phyloP scores from a whole-genome alignment of 92 coral and sea anemone species.

The Epizoanthus fatuus region DNA sequence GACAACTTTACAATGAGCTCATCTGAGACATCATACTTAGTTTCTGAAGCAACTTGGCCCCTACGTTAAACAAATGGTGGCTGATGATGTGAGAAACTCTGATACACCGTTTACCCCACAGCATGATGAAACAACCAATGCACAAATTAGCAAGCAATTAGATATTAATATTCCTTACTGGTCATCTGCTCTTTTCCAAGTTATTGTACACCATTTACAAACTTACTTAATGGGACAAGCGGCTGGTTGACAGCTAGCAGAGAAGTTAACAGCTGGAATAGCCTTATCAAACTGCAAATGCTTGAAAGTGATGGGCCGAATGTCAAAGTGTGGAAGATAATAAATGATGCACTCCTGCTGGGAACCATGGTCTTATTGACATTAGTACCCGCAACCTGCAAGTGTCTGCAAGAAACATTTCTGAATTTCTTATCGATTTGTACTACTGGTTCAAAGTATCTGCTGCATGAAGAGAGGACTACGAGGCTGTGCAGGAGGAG shows the following conservation, averaged over 20 bases:
- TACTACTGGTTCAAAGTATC: no score
- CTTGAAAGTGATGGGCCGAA: conserved; percentile 65
- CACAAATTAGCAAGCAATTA: conserved; percentile 64
- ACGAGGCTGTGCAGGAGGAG: no score
- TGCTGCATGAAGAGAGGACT: no score
- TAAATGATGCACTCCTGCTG: conserved; percentile 48
- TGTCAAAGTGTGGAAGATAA: conserved; percentile 54
- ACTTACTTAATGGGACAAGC: conserved; percentile 68
- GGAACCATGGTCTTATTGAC: conserved; percentile 60
- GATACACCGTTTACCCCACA: conserved; percentile 54
- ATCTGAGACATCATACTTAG: conserved; percentile 64
- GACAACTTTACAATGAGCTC: conserved; percentile 64
- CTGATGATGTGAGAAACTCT: conserved; percentile 55
- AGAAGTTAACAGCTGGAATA: conserved; percentile 53
- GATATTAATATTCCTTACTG: conserved; percentile 66
- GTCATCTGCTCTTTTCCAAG: conserved; percentile 64
- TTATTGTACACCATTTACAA: conserved; percentile 69
- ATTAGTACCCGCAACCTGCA: conserved; percentile 57
- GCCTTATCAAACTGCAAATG: conserved; percentile 53
- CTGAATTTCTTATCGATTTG: no score
- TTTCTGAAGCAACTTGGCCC: conserved; percentile 71
- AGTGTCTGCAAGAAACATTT: no score
- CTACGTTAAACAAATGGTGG: conserved; percentile 56
- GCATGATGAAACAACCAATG: conserved; percentile 64
- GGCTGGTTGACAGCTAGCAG: conserved; percentile 56